These are phyloP conservation scores for Oscheius myriophilus DNA, from an alignment of 2,888 invertebrate species.

Conservation along the genomic window DNA sequence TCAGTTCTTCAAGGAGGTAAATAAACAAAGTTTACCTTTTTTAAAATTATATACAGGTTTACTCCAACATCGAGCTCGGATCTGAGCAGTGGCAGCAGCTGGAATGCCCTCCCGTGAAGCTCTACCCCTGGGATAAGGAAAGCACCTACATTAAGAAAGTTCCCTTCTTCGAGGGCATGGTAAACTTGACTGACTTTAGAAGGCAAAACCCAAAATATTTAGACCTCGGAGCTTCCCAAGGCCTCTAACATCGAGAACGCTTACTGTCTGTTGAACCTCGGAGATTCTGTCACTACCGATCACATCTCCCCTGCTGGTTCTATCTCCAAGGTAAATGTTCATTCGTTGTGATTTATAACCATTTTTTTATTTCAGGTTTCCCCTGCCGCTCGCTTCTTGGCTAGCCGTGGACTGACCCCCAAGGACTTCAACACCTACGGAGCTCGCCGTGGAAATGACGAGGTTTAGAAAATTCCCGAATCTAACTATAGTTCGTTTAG, in stretches of 20 bases:
- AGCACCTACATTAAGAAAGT: conserved; percentile 96
- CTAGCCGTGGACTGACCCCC: conserved; percentile 80
- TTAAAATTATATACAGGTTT: conserved; percentile 41
- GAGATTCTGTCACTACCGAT: conserved; percentile 97
- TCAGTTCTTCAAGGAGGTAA: conserved; percentile 84
- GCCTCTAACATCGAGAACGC: conserved; percentile 79
- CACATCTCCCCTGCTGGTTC: conserved; percentile 98
- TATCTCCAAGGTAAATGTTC: conserved; percentile 77
- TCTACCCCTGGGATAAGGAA: conserved; percentile 88
- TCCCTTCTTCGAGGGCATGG: conserved; percentile 92
- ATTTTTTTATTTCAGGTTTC: conserved; percentile 78
- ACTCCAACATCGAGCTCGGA: conserved; percentile 77
- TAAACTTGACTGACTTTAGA: conserved; percentile 62
- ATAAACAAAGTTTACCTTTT: not conserved
- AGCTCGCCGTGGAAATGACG: conserved; percentile 94
- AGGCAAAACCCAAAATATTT: not conserved
- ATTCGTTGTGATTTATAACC: not conserved
- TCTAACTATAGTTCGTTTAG: conserved; percentile 13
- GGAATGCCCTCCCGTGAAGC: conserved; percentile 80
- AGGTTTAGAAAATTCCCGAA: too few relatives aligned
- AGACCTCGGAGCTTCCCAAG: conserved; percentile 69
- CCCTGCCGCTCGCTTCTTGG: conserved; percentile 81
- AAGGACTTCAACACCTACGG: conserved; percentile 98
- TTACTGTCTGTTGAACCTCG: conserved; percentile 84
- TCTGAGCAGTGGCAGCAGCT: conserved; percentile 86